phyloP scores from a whole-genome alignment of 2,888 invertebrate genomes.

The Euplagia quadripunctaria region DNA sequence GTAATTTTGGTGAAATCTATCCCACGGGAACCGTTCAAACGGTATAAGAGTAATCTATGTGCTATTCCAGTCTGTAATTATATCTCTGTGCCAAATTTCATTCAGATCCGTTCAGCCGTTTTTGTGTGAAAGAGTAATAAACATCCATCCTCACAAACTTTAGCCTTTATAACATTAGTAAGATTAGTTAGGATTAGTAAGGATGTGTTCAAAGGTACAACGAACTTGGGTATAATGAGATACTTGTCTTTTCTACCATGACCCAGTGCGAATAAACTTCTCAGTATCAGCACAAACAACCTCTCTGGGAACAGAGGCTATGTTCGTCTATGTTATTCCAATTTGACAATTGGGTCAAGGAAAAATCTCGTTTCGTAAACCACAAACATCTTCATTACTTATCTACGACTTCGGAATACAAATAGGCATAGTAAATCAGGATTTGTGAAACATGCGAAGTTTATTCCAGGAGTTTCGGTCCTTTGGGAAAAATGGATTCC shows the following conservation, averaged over 20 bases:
- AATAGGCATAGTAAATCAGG: constrained; percentile 35
- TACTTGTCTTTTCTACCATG: not conserved
- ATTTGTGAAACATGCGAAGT: constrained; percentile 14
- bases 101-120: no score
- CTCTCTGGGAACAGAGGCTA: constrained; percentile 1
- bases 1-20: no score
- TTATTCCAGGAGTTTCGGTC: not conserved
- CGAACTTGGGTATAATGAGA: not conserved
- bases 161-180: no score
- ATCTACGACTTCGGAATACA: constrained; percentile 18
- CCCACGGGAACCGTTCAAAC: no score
- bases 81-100: no score
- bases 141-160: no score
- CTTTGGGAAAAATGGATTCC: not conserved
- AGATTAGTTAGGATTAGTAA: no score
- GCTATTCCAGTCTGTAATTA: no score
- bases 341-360: constrained; percentile 41
- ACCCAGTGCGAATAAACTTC: not conserved
- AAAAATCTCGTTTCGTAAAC: constrained; percentile 13
- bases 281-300: not conserved
- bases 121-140: no score
- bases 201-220: not conserved
- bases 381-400: constrained; percentile 20
- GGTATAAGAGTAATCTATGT: no score
- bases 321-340: constrained; percentile 12